Evolutionary conservation across 2,797 vertebrate genomes (phyloP).

Genomic region (Sciurus vulgaris): DNA sequence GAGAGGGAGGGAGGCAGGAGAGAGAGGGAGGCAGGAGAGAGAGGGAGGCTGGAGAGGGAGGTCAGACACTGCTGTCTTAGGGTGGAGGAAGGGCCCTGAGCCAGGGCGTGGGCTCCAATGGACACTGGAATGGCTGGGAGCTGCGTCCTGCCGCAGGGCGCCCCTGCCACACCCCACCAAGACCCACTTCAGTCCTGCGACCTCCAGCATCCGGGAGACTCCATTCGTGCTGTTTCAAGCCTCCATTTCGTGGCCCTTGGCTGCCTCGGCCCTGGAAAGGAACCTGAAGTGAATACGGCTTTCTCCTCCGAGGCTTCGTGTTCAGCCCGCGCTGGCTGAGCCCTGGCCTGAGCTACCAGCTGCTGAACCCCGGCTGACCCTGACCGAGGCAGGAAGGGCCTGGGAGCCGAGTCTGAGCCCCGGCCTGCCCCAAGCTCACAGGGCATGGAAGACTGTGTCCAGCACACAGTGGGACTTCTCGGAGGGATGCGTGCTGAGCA

Average conservation of each 20-base stretch:
- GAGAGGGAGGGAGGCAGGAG: too few species aligned
- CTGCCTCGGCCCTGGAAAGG: accelerated
- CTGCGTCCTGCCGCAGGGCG: accelerated
- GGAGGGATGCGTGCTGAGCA: accelerated
- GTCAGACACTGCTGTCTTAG: accelerated
- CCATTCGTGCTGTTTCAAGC: accelerated
- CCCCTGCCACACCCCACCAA: neutral
- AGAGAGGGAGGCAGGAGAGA: neutral
- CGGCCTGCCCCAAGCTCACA: accelerated
- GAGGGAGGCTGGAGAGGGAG: neutral
- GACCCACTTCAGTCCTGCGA: neutral
- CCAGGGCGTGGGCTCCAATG: too few species aligned
- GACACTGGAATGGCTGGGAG: too few species aligned
- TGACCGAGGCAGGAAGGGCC: too few species aligned
- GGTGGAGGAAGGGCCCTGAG: neutral
- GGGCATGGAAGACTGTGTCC: accelerated
- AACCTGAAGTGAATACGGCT: accelerated
- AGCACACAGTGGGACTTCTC: accelerated
- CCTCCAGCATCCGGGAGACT: accelerated
- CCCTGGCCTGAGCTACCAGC: too few species aligned
- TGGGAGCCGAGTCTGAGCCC: too few species aligned
- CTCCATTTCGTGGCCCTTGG: accelerated
- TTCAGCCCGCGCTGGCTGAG: too few species aligned
- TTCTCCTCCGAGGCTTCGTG: too few species aligned
- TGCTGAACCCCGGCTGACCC: too few species aligned